Percentiles rank a stretch among this genome's conserved stretches.
These are phyloP conservation scores for Harpagifer antarcticus DNA, from an alignment of 2,797 vertebrate species.

Conservation along the genomic window DNA sequence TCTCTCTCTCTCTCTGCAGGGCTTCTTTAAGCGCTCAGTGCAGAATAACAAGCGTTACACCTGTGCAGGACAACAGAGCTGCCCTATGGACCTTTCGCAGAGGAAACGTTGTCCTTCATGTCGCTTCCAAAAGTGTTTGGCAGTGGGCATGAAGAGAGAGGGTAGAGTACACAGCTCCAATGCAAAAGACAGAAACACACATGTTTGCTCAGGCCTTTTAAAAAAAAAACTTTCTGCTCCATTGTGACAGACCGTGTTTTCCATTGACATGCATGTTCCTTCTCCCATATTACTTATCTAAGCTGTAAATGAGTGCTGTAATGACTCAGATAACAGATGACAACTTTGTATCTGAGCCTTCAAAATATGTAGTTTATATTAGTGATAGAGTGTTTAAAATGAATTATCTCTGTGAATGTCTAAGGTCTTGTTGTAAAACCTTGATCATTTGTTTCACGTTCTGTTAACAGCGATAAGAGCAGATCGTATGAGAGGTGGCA, in stretches of 20 bases:
- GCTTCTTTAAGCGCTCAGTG: constrained; percentile 88
- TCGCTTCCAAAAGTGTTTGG: constrained; percentile 88
- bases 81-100: constrained; percentile 85
- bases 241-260: constrained; percentile 18
- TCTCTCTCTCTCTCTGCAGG: constrained; percentile 56
- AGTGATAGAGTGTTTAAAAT: neutral
- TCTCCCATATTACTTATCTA: constrained; percentile 61
- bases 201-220: neutral
- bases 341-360: constrained; percentile 7
- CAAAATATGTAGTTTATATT: neutral
- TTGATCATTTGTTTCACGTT: constrained; percentile 28
- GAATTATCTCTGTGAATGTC: neutral
- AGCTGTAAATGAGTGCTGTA: constrained; percentile 67
- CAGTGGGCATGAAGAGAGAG: constrained; percentile 88
- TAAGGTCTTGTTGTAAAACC: neutral
- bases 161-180: constrained; percentile 66
- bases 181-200: neutral
- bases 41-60: constrained; percentile 88
- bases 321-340: constrained; percentile 60
- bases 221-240: neutral
- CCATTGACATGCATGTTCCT: constrained; percentile 25
- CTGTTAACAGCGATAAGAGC: constrained; percentile 84
- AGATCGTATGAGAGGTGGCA: constrained; percentile 88
- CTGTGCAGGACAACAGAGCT: constrained; percentile 84
- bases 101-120: constrained; percentile 88